A percentile compares a stretch with the other conserved stretches of the same genome.
phyloP scores from a whole-genome alignment of 2,113 vertebrate genomes.

The Cathartes aura region DNA sequence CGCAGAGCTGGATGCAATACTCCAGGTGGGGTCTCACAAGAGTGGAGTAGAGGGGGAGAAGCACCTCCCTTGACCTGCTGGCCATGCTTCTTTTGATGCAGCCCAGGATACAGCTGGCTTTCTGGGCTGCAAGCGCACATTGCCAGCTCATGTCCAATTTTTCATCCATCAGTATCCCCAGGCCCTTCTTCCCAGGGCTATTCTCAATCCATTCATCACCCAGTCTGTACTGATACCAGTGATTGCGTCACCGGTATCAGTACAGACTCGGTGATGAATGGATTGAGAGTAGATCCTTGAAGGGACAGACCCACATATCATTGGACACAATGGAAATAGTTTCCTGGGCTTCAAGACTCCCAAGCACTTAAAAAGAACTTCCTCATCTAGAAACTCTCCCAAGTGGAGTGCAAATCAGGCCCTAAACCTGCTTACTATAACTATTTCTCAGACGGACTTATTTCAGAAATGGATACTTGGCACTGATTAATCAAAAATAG shows the following conservation, averaged over 20 bases:
- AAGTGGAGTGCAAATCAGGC: background rate
- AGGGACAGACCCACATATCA: background rate
- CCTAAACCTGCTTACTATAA: background rate
- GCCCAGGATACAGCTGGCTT: rapidly evolving
- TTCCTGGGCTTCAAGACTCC: background rate
- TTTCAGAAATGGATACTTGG: background rate
- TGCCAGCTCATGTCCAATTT: background rate
- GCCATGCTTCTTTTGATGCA: background rate
- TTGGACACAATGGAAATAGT: background rate
- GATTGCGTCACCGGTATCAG: too few relatives aligned
- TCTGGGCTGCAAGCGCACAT: background rate
- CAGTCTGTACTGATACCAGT: background rate
- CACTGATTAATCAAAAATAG: slow-evolving; percentile 4
- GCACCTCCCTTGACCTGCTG: background rate
- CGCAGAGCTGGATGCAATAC: rapidly evolving
- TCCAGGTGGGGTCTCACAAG: background rate
- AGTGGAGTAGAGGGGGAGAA: background rate
- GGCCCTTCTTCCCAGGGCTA: background rate
- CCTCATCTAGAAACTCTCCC: background rate
- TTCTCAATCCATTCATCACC: background rate
- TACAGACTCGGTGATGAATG: too few relatives aligned
- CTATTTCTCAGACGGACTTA: background rate
- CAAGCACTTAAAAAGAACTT: background rate
- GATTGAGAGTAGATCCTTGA: background rate
- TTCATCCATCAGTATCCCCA: background rate